Conservation (phyloP, 2,888 invertebrate genomes). For the Euplexia lucipara region DNA sequence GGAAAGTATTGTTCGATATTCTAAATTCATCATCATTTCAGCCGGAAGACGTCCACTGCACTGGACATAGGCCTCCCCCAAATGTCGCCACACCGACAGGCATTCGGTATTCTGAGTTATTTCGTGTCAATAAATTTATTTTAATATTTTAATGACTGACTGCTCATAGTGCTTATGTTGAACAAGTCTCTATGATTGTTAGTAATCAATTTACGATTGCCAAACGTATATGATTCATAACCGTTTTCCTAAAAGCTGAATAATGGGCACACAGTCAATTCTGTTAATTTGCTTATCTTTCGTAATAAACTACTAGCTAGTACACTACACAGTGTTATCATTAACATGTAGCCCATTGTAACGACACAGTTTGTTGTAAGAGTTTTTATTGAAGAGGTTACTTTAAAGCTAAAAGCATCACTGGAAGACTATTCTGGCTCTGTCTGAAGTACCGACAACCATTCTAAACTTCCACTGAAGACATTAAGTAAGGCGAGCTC, state of each 20-base stretch:
- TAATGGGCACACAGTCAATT: constrained; percentile 44
- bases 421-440: neutral
- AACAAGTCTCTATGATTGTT: too few species aligned
- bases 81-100: too few species aligned
- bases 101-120: too few species aligned
- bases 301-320: constrained; percentile 8
- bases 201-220: neutral
- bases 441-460: constrained; percentile 1
- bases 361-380: neutral
- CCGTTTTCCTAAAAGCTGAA: constrained; percentile 43
- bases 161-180: too few species aligned
- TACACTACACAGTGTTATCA: constrained; percentile 23
- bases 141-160: too few species aligned
- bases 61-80: too few species aligned
- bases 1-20: too few species aligned
- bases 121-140: too few species aligned
- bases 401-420: neutral
- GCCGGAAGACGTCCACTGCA: too few species aligned
- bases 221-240: constrained; percentile 39
- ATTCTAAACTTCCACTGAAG: neutral
- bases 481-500: too few species aligned
- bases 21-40: too few species aligned
- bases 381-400: neutral
- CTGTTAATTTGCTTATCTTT: constrained; percentile 39
- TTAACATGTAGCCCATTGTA: constrained; percentile 6